Evolutionary conservation across 1,140 invertebrate species (phyloP), one percentile per base, ranked within the genome.

Genomic region (Stegodyphus dumicola): DNA sequence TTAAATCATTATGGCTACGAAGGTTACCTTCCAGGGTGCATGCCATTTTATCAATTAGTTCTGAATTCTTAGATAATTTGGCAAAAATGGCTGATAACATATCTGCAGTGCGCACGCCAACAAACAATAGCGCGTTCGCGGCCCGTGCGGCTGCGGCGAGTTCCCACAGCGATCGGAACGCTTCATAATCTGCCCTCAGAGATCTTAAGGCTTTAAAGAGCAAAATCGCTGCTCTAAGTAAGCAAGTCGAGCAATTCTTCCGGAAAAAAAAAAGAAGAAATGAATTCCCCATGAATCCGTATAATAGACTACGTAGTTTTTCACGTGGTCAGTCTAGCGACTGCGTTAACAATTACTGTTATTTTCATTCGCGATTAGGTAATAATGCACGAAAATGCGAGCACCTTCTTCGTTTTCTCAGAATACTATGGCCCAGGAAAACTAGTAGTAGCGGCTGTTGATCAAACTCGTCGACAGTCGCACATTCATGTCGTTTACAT

Each of bases 371-470:
- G 13, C 7, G 13, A 56, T 56, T 56, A 7, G 54, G 54, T 7
- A 56, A 56, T 7, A 56, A 13, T 7, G 84, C 84, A 13, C 13
- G 17, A 7, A 86, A 86, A 67, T 86, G 85, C 15, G n/a, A 7
- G 52, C 33, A 7, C 53, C 75, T 15, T 85, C 78, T 56, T 56
- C 54, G 7, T 56, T 56, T 81, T 17, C 66, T 7, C n/a, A n/a
- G n/a, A n/a, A n/a, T n/a, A 17, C 33, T n/a, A 13, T 7, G 7
- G 54, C 7, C 13, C 33, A n/a, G 7, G 66, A 69, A 69, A 69
- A 69, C 66, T 48, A 69, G 66, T 7, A 7, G 6, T n/a, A n/a
- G n/a, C 66, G 6, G 7, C n/a, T n/a, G 33, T 7, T 17, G 13
- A 7, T 56, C 33, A 17, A 7, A 17, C 7, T 69, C n/a, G n/a